Evolutionary conservation across 92 coral and sea anemone genomes (phyloP).

Genomic region (Umimayanthus chanpuru): DNA sequence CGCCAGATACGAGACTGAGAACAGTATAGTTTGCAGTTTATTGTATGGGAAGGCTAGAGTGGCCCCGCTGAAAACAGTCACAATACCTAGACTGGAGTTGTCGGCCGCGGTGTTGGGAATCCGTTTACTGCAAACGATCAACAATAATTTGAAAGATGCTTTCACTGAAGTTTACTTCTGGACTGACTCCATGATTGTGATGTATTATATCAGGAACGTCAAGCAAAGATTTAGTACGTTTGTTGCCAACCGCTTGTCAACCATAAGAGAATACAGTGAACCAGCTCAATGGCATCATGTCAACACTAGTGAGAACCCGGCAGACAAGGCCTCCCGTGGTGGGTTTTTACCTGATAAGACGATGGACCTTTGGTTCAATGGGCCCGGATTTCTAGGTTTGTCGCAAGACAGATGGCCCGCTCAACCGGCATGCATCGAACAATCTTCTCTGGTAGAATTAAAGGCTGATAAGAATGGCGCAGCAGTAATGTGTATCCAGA

Average conservation of each 20-base stretch:
- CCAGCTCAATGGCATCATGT: background rate
- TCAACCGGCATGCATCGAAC: too few species aligned
- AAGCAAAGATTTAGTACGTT: background rate
- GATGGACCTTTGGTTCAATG: too few species aligned
- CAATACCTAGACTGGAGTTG: background rate
- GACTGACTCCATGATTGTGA: background rate
- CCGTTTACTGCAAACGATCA: background rate
- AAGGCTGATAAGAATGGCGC: too few species aligned
- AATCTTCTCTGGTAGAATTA: too few species aligned
- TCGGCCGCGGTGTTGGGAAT: background rate
- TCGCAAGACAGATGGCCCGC: too few species aligned
- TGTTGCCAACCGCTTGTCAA: background rate
- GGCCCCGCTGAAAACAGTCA: too few species aligned
- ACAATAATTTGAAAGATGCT: background rate
- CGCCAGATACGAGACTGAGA: background rate
- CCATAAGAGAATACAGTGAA: background rate
- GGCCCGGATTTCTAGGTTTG: too few species aligned
- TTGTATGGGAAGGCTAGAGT: background rate
- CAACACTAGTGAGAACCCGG: background rate
- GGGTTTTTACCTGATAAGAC: too few species aligned
- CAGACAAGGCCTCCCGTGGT: background rate
- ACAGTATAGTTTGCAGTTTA: background rate
- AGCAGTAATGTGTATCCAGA: too few species aligned
- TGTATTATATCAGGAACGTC: background rate
- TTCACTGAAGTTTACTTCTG: background rate